These are phyloP conservation scores for Drosophila kanapiae DNA, from an alignment of 1,140 invertebrate species.

Conservation along the genomic window DNA sequence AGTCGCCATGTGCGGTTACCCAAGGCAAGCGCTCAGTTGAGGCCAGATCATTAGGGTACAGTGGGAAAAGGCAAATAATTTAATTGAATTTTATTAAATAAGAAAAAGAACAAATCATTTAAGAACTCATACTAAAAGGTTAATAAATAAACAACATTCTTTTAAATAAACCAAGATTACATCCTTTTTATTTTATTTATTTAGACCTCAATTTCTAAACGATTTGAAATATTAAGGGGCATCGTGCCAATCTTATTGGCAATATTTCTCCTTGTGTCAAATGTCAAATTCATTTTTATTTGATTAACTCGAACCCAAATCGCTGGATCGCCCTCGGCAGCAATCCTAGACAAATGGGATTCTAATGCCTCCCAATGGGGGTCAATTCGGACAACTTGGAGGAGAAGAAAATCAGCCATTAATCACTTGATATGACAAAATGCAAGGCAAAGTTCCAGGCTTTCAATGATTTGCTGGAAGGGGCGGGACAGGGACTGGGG, in stretches of 20 bases:
- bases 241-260: background rate
- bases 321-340: background rate
- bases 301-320: conserved; percentile 24
- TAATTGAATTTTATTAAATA: background rate
- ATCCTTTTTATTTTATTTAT: too few relatives aligned
- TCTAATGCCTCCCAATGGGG: conserved; percentile 65
- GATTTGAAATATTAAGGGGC: background rate
- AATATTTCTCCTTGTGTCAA: background rate
- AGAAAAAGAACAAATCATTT: background rate
- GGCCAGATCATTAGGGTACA: conserved; percentile 1
- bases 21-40: background rate
- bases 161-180: too few relatives aligned
- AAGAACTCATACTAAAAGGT: background rate
- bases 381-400: conserved; percentile 21
- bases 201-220: background rate
- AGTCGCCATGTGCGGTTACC: conserved; percentile 34
- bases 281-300: conserved; percentile 18
- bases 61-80: background rate
- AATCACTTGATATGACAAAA: conserved; percentile 75
- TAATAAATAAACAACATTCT: background rate
- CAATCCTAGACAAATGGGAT: conserved; percentile 58
- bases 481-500: conserved; percentile 1
- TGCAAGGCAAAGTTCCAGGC: conserved; percentile 50
- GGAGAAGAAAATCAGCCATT: conserved; percentile 65
- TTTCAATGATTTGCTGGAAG: background rate